Percentiles rank a stretch among this genome's conserved stretches.
phyloP scores from a whole-genome alignment of 2,888 invertebrate species.

The Papilio demoleus region DNA sequence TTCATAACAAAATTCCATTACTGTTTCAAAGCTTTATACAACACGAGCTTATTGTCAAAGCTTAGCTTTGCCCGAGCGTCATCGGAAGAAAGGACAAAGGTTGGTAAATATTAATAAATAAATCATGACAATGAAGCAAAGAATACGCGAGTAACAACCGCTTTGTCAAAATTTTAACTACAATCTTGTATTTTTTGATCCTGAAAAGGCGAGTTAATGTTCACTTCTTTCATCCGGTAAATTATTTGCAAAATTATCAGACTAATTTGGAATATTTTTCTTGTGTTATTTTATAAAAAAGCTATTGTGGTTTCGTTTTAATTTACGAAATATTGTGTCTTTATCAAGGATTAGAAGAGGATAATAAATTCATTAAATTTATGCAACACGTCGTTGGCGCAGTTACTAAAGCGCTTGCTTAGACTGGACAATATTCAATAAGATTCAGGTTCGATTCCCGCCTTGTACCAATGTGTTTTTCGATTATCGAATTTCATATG shows the following conservation, averaged over 20 bases:
- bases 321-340: too few relatives aligned
- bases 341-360: too few relatives aligned
- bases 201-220: constrained; percentile 8
- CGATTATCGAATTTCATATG: too few relatives aligned
- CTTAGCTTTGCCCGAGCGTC: not conserved
- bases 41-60: constrained; percentile 21
- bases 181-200: constrained; percentile 16
- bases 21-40: constrained; percentile 36
- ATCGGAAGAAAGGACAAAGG: constrained; percentile 17
- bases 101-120: constrained; percentile 23
- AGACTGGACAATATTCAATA: too few relatives aligned
- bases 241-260: not conserved
- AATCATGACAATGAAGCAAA: not conserved
- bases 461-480: too few relatives aligned
- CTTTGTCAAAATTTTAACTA: constrained; percentile 6
- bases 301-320: not conserved
- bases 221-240: not conserved
- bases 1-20: constrained; percentile 32
- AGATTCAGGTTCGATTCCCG: too few relatives aligned
- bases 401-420: too few relatives aligned
- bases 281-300: not conserved
- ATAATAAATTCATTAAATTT: too few relatives aligned
- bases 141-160: not conserved
- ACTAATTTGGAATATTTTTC: not conserved
- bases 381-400: too few relatives aligned